These are phyloP conservation scores for Phoxinus phoxinus DNA, from an alignment of 2,113 vertebrate species.

Conservation along the genomic window DNA sequence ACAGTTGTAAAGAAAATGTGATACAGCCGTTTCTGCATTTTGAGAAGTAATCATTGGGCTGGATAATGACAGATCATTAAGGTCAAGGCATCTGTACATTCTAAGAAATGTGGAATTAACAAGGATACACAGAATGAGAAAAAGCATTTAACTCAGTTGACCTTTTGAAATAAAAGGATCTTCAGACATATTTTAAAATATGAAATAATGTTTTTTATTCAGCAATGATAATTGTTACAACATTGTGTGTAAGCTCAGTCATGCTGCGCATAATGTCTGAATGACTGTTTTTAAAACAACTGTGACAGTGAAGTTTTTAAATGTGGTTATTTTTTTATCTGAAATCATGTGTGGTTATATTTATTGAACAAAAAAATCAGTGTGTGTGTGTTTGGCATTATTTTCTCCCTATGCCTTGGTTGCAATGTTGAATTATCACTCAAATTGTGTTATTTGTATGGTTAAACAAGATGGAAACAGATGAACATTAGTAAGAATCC, in stretches of 20 bases:
- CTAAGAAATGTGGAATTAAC: not conserved
- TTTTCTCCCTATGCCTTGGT: not conserved
- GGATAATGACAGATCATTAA: no score
- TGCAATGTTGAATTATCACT: not conserved
- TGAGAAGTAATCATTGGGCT: not conserved
- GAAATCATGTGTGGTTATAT: slow-evolving; percentile 28
- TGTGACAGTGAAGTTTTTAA: not conserved
- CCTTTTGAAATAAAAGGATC: not conserved
- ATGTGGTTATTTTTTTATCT: not conserved
- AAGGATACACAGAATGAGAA: not conserved
- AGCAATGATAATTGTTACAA: not conserved
- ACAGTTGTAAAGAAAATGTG: slow-evolving; percentile 57
- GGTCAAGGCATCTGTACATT: not conserved
- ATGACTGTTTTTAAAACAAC: not conserved
- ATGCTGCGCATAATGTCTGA: not conserved
- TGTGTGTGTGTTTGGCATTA: not conserved
- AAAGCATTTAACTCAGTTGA: not conserved
- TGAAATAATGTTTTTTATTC: not conserved
- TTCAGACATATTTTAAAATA: slow-evolving; percentile 9
- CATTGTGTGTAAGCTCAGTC: not conserved
- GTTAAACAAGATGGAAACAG: not conserved
- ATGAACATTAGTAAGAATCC: not conserved
- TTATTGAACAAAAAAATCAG: slow-evolving; percentile 41
- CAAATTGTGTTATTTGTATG: not conserved
- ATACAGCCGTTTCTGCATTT: not conserved